phyloP scores from a whole-genome alignment of 2,113 vertebrate species.

The Scomber japonicus region DNA sequence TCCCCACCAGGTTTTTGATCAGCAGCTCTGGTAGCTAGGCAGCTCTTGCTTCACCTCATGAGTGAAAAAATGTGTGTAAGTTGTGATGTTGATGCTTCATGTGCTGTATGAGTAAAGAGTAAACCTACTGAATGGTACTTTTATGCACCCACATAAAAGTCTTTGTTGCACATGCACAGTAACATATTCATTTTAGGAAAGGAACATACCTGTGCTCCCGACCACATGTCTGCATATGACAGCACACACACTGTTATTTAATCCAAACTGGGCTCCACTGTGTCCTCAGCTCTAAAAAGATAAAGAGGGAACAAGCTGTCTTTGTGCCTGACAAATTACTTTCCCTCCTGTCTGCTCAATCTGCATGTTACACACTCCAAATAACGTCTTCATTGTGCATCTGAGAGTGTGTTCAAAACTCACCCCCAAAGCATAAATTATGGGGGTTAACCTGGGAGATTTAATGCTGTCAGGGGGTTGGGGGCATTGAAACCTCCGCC shows the following conservation, averaged over 20 bases:
- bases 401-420: background rate
- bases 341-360: background rate
- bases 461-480: conserved; percentile 4
- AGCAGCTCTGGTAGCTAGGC: too few relatives aligned
- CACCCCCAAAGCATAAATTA: background rate
- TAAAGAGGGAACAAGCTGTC: conserved; percentile 23
- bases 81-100: too few relatives aligned
- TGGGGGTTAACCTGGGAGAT: conserved; percentile 12
- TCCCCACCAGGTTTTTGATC: too few relatives aligned
- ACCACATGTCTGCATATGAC: background rate
- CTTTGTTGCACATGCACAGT: too few relatives aligned
- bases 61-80: too few relatives aligned
- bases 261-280: background rate
- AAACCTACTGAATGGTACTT: too few relatives aligned
- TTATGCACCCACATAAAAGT: too few relatives aligned
- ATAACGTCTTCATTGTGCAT: background rate
- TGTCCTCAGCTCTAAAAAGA: background rate
- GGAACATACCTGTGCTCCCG: background rate
- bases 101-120: too few relatives aligned
- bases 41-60: too few relatives aligned
- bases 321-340: background rate
- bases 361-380: background rate
- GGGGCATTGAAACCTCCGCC: conserved; percentile 1
- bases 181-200: background rate
- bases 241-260: background rate